Evolutionary conservation across 53 echinoderm and acorn worm species (phyloP).

Genomic region (Holothuria scabra): DNA sequence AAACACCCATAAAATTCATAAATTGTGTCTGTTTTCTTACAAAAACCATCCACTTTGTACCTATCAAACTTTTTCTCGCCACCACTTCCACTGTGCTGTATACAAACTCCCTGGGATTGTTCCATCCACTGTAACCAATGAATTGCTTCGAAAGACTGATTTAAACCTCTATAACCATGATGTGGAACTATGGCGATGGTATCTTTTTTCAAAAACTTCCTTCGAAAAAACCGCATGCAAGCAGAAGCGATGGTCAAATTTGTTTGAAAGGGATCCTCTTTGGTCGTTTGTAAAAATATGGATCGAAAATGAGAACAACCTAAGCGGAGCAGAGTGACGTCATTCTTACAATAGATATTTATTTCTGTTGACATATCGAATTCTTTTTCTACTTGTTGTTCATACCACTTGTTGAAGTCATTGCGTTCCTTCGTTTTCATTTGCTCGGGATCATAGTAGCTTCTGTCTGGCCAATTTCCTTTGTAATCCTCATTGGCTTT

Average conservation of each 20-base stretch:
- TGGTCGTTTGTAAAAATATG: constrained; percentile 14
- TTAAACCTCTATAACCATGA: neutral
- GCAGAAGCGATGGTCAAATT: constrained; percentile 68
- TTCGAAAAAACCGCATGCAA: constrained; percentile 28
- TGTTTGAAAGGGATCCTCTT: constrained; percentile 64
- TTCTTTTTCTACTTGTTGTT: neutral
- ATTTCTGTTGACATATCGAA: constrained; percentile 48
- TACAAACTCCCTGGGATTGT: neutral
- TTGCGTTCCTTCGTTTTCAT: constrained; percentile 20
- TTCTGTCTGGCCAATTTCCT: constrained; percentile 14
- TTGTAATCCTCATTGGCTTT: constrained; percentile 8
- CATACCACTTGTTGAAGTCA: constrained; percentile 24
- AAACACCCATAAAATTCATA: constrained; percentile 56
- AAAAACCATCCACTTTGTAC: constrained; percentile 56
- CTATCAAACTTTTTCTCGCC: constrained; percentile 10
- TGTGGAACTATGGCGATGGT: constrained; percentile 21
- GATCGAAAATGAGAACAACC: constrained; percentile 41
- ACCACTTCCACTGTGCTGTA: constrained; percentile 37
- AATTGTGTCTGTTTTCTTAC: constrained; percentile 21
- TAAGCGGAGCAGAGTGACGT: constrained; percentile 46
- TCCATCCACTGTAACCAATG: constrained; percentile 38
- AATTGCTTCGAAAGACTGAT: constrained; percentile 37
- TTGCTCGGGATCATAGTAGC: neutral
- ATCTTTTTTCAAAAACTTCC: constrained; percentile 24
- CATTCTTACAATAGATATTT: constrained; percentile 34